phyloP scores from a whole-genome alignment of 2,888 invertebrate genomes.

The Agriotes lineatus region DNA sequence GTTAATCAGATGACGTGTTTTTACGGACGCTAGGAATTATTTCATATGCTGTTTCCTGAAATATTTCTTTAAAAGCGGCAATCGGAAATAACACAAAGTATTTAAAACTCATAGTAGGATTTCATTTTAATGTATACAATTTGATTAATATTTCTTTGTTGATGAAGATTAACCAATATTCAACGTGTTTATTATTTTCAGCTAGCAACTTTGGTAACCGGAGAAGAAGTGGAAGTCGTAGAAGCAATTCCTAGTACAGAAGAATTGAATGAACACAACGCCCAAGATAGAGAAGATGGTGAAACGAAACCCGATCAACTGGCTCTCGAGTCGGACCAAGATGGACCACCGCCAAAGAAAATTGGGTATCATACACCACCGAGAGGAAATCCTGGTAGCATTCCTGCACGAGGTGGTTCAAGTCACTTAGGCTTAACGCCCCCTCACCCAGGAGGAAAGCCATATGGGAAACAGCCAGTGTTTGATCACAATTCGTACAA shows the following conservation, averaged over 20 bases:
- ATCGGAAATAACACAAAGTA: too few species aligned
- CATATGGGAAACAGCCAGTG: conserved; percentile 65
- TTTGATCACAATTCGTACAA: conserved; percentile 72
- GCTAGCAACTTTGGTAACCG: conserved; percentile 53
- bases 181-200: conserved; percentile 54
- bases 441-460: conserved; percentile 63
- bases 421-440: conserved; percentile 55
- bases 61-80: too few species aligned
- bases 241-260: conserved; percentile 72
- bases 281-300: conserved; percentile 70
- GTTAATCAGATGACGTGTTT: too few species aligned
- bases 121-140: too few species aligned
- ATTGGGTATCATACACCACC: conserved; percentile 66
- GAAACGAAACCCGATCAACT: conserved; percentile 78
- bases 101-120: too few species aligned
- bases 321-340: conserved; percentile 77
- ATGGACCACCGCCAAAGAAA: conserved; percentile 67
- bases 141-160: too few species aligned
- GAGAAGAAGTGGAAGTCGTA: conserved; percentile 75
- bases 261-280: conserved; percentile 69
- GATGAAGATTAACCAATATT: too few species aligned
- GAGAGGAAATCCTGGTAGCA: conserved; percentile 63
- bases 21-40: too few species aligned
- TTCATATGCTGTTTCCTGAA: too few species aligned
- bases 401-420: conserved; percentile 67